These are phyloP conservation scores for Portunus trituberculatus DNA, from an alignment of 1,140 invertebrate genomes.

Conservation along the genomic window DNA sequence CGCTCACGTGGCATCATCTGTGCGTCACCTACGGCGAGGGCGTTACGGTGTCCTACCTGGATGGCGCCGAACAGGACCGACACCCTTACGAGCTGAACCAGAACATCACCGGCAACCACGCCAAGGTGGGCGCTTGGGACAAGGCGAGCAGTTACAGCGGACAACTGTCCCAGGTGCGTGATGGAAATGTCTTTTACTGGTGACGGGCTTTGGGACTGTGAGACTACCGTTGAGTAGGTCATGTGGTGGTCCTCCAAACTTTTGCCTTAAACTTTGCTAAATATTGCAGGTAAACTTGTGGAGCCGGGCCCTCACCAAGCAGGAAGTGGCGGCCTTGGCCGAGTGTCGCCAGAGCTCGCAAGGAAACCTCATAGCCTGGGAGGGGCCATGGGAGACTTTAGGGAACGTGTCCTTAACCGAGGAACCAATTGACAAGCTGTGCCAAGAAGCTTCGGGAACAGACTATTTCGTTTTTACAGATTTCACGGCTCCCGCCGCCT, in stretches of 20 bases:
- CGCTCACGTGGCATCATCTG: conserved; percentile 75
- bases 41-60: conserved; percentile 65
- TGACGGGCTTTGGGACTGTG: not conserved
- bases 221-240: not conserved
- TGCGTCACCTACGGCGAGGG: conserved; percentile 69
- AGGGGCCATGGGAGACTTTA: conserved; percentile 50
- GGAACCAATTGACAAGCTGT: conserved; percentile 63
- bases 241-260: not conserved
- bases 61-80: conserved; percentile 64
- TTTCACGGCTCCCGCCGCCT: conserved; percentile 58
- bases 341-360: conserved; percentile 41
- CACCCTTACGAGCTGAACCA: conserved; percentile 43
- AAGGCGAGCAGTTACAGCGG: conserved; percentile 37
- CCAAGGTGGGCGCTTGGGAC: conserved; percentile 70
- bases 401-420: conserved; percentile 54
- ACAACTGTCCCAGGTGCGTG: conserved; percentile 44
- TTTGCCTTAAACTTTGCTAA: not conserved
- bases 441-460: conserved; percentile 63
- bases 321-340: conserved; percentile 60
- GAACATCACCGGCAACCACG: conserved; percentile 57
- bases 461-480: conserved; percentile 71
- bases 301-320: conserved; percentile 58
- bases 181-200: not conserved
- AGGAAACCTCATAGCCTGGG: conserved; percentile 69
- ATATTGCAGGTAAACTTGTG: conserved; percentile 74